A percentile compares a stretch with the other conserved stretches of the same genome.
Conservation (phyloP, 2,113 vertebrate genomes). For the Nannobrachium achirus region DNA sequence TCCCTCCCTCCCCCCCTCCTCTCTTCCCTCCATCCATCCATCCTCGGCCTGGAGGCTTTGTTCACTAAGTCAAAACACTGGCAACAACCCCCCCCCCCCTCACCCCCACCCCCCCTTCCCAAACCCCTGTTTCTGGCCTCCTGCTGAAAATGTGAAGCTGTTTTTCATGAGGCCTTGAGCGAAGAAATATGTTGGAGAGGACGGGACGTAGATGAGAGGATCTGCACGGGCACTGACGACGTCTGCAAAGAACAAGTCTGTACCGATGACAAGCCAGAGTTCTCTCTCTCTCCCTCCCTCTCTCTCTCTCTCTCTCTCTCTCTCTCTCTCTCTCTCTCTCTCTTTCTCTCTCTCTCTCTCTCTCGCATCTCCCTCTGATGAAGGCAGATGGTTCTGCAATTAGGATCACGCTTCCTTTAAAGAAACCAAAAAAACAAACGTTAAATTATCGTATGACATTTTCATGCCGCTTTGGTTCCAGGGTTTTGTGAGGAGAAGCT, state of each 20-base stretch:
- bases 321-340: slow-evolving; percentile 3
- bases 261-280: slow-evolving; percentile 29
- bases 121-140: slow-evolving; percentile 52
- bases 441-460: slow-evolving; percentile 72
- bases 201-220: slow-evolving; percentile 51
- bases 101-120: slow-evolving; percentile 7
- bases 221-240: slow-evolving; percentile 57
- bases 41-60: slow-evolving; percentile 59
- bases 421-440: slow-evolving; percentile 56
- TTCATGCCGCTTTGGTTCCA: slow-evolving; percentile 60
- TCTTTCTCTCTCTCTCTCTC: neutral
- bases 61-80: slow-evolving; percentile 76
- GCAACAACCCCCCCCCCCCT: slow-evolving; percentile 48
- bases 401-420: slow-evolving; percentile 14
- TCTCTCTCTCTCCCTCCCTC: slow-evolving; percentile 10
- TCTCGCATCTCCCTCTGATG: slow-evolving; percentile 4
- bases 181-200: slow-evolving; percentile 59
- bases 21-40: slow-evolving; percentile 39
- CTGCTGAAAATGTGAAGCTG: slow-evolving; percentile 48
- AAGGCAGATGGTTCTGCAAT: slow-evolving; percentile 60
- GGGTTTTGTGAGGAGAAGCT: slow-evolving; percentile 50
- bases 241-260: slow-evolving; percentile 40
- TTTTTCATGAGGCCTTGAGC: slow-evolving; percentile 66
- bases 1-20: neutral
- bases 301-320: neutral